Conservation (phyloP, 2,113 vertebrate genomes). For the Vidua chalybeata region DNA sequence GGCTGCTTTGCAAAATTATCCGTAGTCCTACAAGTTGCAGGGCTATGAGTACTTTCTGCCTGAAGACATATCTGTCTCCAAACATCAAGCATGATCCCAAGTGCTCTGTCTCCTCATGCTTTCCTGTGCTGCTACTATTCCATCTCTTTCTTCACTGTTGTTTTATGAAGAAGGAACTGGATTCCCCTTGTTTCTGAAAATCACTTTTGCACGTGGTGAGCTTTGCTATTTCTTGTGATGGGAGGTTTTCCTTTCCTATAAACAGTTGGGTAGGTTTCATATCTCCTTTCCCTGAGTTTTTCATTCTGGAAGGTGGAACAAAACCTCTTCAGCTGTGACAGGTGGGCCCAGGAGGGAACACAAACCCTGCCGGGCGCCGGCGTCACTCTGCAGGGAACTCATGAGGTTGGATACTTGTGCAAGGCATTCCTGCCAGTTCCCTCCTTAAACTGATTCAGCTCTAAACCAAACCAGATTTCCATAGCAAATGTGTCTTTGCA, state of each 20-base stretch:
- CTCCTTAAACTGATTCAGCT: background rate
- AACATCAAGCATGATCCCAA: background rate
- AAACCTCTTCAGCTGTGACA: conserved; percentile 28
- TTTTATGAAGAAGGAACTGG: conserved; percentile 54
- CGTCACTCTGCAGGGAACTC: background rate
- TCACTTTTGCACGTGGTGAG: conserved; percentile 73
- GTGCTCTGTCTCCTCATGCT: background rate
- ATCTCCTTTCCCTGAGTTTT: background rate
- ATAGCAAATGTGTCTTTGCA: rapidly evolving
- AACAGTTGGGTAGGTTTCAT: conserved; percentile 7
- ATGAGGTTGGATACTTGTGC: background rate
- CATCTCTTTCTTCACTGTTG: background rate
- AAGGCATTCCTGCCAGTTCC: background rate
- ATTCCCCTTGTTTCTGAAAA: conserved; percentile 75
- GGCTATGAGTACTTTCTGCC: background rate
- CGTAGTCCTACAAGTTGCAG: background rate
- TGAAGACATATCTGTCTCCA: background rate
- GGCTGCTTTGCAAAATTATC: background rate
- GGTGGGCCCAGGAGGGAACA: background rate
- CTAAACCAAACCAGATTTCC: background rate
- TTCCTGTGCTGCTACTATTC: background rate
- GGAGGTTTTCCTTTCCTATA: background rate
- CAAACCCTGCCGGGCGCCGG: background rate
- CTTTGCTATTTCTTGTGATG: background rate
- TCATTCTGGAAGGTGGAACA: conserved; percentile 4